Conservation (phyloP, 2,888 invertebrate genomes). For the Acanthosepion lycidas region DNA sequence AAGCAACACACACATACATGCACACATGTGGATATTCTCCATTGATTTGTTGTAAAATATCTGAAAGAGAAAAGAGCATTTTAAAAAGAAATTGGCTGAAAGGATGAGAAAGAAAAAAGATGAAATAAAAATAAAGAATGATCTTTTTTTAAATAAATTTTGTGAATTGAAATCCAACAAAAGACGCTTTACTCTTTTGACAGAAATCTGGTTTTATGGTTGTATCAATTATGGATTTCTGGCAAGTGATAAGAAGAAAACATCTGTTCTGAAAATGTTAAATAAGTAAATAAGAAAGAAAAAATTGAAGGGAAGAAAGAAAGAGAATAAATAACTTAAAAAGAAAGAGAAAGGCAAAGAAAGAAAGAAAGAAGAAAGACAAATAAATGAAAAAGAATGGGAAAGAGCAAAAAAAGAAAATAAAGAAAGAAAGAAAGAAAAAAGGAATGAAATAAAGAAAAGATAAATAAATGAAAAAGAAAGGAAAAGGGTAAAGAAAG, state of each 20-base stretch:
- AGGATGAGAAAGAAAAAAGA: neutral
- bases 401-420: too few species aligned
- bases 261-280: neutral
- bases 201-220: neutral
- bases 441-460: too few species aligned
- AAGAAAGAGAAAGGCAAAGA: too few species aligned
- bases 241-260: neutral
- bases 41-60: neutral
- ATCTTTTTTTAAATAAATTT: neutral
- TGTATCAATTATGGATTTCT: neutral
- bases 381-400: too few species aligned
- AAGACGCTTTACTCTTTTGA: neutral
- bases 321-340: neutral
- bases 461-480: too few species aligned
- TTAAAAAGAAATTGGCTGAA: neutral
- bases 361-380: too few species aligned
- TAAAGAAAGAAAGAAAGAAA: too few species aligned
- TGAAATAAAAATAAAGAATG: neutral
- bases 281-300: neutral
- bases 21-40: neutral
- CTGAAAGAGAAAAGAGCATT: neutral
- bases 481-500: too few species aligned
- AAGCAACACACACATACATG: neutral
- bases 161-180: constrained; percentile 1
- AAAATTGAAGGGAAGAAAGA: neutral